phyloP scores from a whole-genome alignment of 1,140 invertebrate species.

The Riptortus pedestris region DNA sequence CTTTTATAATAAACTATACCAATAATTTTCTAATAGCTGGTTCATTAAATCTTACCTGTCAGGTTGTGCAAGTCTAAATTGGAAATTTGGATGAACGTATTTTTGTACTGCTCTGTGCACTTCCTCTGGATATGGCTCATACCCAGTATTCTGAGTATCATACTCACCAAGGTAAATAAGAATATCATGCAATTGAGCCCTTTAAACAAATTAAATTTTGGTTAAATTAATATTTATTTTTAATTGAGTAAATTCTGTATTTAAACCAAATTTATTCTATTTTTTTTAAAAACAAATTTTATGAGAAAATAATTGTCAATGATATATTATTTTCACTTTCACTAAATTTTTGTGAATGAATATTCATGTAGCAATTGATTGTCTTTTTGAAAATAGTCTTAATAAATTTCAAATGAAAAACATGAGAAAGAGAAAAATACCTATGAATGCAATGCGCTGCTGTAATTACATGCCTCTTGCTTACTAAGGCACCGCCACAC shows the following conservation, averaged over 20 bases:
- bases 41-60: constrained; percentile 52
- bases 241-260: constrained; percentile 7
- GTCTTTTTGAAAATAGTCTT: too few species aligned
- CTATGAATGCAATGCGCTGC: constrained; percentile 64
- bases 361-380: background rate
- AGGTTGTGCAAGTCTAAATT: constrained; percentile 69
- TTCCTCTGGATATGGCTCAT: constrained; percentile 52
- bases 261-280: background rate
- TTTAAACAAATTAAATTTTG: constrained; percentile 30
- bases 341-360: background rate
- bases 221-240: background rate
- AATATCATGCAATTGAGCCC: constrained; percentile 61
- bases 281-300: background rate
- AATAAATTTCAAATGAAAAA: too few species aligned
- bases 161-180: constrained; percentile 67
- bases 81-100: constrained; percentile 69
- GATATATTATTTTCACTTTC: background rate
- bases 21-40: too few species aligned
- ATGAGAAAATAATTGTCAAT: background rate
- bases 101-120: constrained; percentile 57
- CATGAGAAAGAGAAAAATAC: constrained; percentile 30
- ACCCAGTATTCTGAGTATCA: constrained; percentile 60
- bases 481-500: constrained; percentile 60
- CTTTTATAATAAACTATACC: too few species aligned
- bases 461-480: constrained; percentile 50